Conservation (phyloP, 2,113 vertebrate species). For the Catharus bicknelli region DNA sequence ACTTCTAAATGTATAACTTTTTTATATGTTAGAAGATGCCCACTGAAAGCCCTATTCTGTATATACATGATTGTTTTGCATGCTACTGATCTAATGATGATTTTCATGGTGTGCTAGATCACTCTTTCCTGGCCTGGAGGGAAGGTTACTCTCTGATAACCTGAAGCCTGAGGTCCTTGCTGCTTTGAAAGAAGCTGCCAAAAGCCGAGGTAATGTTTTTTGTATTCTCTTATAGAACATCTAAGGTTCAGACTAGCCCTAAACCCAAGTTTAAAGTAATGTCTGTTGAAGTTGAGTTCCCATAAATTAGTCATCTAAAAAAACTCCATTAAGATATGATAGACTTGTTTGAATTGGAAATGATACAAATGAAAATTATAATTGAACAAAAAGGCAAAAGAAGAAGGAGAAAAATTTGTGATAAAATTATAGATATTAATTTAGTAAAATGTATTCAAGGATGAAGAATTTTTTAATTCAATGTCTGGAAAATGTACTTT, state of each 20-base stretch:
- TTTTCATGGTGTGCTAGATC: constrained; percentile 77
- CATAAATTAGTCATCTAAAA: neutral
- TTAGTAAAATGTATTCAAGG: neutral
- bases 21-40: neutral
- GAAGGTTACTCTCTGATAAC: constrained; percentile 87
- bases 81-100: neutral
- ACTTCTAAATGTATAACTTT: neutral
- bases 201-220: constrained; percentile 87
- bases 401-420: neutral
- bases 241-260: neutral
- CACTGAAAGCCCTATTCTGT: neutral
- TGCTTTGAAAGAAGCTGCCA: constrained; percentile 89
- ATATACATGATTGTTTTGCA: neutral
- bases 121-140: constrained; percentile 93
- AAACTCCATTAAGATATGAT: rapidly evolving
- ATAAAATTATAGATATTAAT: neutral
- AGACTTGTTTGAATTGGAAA: neutral
- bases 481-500: neutral
- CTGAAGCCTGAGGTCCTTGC: constrained; percentile 85
- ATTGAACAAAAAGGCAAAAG: neutral
- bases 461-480: neutral
- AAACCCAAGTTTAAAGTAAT: neutral
- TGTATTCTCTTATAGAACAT: neutral
- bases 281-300: neutral
- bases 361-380: neutral